A percentile compares a stretch with the other conserved stretches of the same genome.
phyloP scores from a whole-genome alignment of 2,888 invertebrate species.

The Chymomyza amoena region DNA sequence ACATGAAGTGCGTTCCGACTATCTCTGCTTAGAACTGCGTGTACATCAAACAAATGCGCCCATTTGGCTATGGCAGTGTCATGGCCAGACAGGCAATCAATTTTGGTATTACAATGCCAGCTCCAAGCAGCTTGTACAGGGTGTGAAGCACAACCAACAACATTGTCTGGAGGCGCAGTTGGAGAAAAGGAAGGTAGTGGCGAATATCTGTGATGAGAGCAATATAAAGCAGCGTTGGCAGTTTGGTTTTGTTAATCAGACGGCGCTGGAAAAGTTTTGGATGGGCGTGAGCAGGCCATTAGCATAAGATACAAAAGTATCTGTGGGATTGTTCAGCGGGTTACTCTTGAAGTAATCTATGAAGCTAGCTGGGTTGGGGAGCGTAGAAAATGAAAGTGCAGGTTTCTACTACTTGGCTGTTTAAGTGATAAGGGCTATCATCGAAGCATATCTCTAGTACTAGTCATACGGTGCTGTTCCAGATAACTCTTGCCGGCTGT shows the following conservation, averaged over 20 bases:
- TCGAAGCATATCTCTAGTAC: no score
- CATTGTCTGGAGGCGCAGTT: conserved; percentile 88
- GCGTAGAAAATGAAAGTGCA: no score
- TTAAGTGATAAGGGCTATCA: background rate
- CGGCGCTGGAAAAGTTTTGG: conserved; percentile 59
- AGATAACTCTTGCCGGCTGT: background rate
- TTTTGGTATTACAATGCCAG: conserved; percentile 90
- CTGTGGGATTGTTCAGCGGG: background rate
- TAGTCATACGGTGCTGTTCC: background rate
- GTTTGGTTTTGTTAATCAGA: conserved; percentile 68
- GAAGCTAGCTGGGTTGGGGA: background rate
- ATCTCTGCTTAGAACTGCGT: conserved; percentile 91
- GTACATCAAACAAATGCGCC: conserved; percentile 83
- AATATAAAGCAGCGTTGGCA: conserved; percentile 71
- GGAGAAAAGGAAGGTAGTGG: conserved; percentile 79
- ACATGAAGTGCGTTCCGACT: conserved; percentile 79
- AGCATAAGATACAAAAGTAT: background rate
- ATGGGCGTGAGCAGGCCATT: conserved; percentile 14
- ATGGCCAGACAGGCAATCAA: conserved; percentile 95
- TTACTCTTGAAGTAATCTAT: background rate
- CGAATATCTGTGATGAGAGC: conserved; percentile 82
- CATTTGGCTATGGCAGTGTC: conserved; percentile 91
- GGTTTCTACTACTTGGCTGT: background rate
- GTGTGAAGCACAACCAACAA: conserved; percentile 70
- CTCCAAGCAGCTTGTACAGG: conserved; percentile 66